A percentile compares a stretch with the other conserved stretches of the same genome.
phyloP scores from a whole-genome alignment of 2,888 invertebrate genomes.

The Andrena haemorrhoa region DNA sequence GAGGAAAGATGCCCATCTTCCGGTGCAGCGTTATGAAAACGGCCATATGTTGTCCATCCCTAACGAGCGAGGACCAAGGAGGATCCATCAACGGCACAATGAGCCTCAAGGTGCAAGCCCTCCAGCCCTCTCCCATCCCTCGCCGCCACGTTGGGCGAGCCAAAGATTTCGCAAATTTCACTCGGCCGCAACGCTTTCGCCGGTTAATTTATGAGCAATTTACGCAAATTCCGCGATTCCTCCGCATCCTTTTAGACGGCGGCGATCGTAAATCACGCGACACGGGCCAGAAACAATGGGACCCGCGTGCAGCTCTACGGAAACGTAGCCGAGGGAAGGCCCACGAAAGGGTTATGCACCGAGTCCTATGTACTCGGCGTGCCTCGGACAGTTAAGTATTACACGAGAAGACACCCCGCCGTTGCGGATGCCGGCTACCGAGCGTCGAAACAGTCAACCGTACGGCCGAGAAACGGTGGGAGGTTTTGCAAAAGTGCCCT shows the following conservation, averaged over 20 bases:
- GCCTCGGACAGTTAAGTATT: background rate
- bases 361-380: background rate
- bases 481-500: conserved; percentile 1
- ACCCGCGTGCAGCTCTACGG: conserved; percentile 57
- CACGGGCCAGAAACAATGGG: conserved; percentile 66
- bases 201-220: conserved; percentile 77
- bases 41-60: conserved; percentile 57
- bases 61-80: conserved; percentile 32
- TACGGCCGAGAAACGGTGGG: background rate
- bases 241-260: conserved; percentile 31
- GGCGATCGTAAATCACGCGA: conserved; percentile 66
- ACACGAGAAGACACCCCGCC: conserved; percentile 19
- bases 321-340: conserved; percentile 53
- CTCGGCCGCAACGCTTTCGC: conserved; percentile 60
- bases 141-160: background rate
- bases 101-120: conserved; percentile 5
- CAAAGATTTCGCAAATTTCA: conserved; percentile 72
- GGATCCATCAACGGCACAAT: conserved; percentile 25
- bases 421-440: conserved; percentile 39
- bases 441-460: conserved; percentile 24
- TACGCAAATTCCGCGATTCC: conserved; percentile 75
- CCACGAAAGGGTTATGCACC: conserved; percentile 56
- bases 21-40: conserved; percentile 25
- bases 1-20: conserved; percentile 39
- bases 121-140: background rate